These are phyloP conservation scores for Hipposideros armiger DNA, from an alignment of 2,113 vertebrate genomes.

Conservation along the genomic window DNA sequence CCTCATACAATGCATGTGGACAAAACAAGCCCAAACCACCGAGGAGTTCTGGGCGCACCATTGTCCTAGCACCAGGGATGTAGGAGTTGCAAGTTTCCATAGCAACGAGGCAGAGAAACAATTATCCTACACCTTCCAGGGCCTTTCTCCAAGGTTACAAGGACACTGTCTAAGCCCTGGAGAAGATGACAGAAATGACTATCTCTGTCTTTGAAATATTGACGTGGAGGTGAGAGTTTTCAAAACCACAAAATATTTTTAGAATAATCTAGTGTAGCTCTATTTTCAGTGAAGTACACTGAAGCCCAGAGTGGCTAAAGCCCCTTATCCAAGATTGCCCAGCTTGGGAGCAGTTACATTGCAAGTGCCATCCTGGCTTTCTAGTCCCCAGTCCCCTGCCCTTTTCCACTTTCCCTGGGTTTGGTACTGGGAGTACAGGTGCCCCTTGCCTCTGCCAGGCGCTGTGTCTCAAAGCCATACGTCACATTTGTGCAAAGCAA, in stretches of 20 bases:
- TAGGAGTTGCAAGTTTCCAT: conserved; percentile 72
- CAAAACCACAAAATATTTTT: neutral
- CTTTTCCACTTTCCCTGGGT: neutral
- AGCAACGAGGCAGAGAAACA: conserved; percentile 69
- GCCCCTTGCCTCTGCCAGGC: neutral
- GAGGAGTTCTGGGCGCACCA: neutral
- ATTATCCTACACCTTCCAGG: conserved; percentile 57
- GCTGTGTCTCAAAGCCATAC: neutral
- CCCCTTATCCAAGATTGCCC: neutral
- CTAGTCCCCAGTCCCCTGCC: neutral
- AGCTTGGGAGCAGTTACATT: neutral
- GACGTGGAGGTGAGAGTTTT: neutral
- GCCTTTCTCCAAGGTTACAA: conserved; percentile 52
- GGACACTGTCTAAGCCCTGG: conserved; percentile 34
- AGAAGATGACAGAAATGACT: conserved; percentile 26
- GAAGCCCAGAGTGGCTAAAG: conserved; percentile 5
- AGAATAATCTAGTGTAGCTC: neutral
- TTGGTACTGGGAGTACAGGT: neutral
- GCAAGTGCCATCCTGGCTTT: neutral
- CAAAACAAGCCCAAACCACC: conserved; percentile 27
- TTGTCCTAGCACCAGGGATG: conserved; percentile 24
- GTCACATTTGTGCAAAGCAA: neutral
- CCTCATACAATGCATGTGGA: neutral
- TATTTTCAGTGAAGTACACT: neutral
- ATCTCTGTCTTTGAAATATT: conserved; percentile 58